Evolutionary conservation across 2,797 vertebrate genomes (phyloP).

Genomic region (Diceros bicornis): DNA sequence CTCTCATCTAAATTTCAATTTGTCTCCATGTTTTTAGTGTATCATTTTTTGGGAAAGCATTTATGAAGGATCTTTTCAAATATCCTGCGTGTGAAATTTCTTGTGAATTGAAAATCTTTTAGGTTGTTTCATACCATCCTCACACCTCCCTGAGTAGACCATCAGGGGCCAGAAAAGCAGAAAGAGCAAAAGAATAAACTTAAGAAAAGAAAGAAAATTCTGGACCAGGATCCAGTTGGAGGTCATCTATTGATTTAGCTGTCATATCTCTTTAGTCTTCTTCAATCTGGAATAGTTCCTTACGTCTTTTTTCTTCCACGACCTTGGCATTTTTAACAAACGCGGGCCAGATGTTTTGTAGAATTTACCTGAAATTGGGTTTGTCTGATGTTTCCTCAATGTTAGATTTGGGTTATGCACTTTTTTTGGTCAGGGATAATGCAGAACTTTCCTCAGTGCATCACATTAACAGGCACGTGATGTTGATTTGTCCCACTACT

Average conservation of each 20-base stretch:
- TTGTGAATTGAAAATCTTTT: conserved; percentile 33
- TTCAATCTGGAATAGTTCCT: neutral
- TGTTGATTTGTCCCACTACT: neutral
- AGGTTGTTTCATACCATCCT: neutral
- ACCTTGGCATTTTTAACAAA: neutral
- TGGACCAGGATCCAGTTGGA: neutral
- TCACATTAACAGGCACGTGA: neutral
- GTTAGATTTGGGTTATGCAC: neutral
- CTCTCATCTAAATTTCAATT: conserved; percentile 79
- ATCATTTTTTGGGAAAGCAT: neutral
- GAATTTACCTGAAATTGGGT: neutral
- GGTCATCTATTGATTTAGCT: neutral
- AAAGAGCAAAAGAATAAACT: neutral
- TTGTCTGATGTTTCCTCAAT: neutral
- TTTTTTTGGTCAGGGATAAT: neutral
- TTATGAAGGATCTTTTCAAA: conserved; percentile 44
- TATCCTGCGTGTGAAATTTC: neutral
- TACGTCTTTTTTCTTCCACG: neutral
- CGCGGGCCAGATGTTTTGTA: neutral
- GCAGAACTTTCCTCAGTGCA: neutral
- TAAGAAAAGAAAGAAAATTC: neutral
- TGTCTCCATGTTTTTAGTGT: conserved; percentile 60
- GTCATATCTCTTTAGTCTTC: neutral
- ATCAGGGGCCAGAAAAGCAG: neutral
- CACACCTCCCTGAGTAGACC: neutral